Percentiles rank a stretch among this genome's conserved stretches.
Conservation (phyloP, 2,113 vertebrate species). For the Buteo buteo region DNA sequence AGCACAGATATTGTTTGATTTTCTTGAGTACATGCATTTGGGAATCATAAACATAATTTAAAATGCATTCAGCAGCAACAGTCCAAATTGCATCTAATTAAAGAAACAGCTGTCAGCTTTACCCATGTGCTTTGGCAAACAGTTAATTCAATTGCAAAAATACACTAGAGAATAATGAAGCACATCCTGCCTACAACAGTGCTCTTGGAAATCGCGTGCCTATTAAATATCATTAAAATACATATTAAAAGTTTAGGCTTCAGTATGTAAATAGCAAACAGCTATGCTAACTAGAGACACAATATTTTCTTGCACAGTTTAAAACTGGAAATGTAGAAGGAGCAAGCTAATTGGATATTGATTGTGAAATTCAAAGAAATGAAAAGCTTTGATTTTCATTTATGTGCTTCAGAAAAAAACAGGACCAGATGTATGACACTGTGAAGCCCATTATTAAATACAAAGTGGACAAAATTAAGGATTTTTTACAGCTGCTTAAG, state of each 20-base stretch:
- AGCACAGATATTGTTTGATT: conserved; percentile 52
- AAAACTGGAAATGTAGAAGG: not conserved
- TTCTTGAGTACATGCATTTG: conserved; percentile 55
- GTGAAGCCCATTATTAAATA: not conserved
- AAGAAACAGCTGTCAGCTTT: conserved; percentile 52
- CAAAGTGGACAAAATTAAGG: not conserved
- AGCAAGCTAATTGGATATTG: conserved; percentile 34
- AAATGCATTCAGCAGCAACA: conserved; percentile 62
- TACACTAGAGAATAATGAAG: conserved; percentile 43
- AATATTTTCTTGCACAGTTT: not conserved
- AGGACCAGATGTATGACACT: not conserved
- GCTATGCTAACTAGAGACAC: not conserved
- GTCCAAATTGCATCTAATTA: conserved; percentile 44
- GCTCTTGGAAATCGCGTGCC: conserved; percentile 12
- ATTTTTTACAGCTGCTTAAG: not conserved
- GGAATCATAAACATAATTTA: conserved; percentile 66
- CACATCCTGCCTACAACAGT: not conserved
- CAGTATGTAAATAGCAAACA: conserved; percentile 45
- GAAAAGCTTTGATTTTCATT: conserved; percentile 46
- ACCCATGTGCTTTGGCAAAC: conserved; percentile 44
- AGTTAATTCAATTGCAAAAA: conserved; percentile 56
- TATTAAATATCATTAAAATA: conserved; percentile 34
- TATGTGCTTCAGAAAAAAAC: not conserved
- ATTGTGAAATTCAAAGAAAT: conserved; percentile 40
- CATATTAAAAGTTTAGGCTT: conserved; percentile 55